Base-by-base conservation (phyloP, 2,888 invertebrate species). In the Stenodera caucasica region DNA sequence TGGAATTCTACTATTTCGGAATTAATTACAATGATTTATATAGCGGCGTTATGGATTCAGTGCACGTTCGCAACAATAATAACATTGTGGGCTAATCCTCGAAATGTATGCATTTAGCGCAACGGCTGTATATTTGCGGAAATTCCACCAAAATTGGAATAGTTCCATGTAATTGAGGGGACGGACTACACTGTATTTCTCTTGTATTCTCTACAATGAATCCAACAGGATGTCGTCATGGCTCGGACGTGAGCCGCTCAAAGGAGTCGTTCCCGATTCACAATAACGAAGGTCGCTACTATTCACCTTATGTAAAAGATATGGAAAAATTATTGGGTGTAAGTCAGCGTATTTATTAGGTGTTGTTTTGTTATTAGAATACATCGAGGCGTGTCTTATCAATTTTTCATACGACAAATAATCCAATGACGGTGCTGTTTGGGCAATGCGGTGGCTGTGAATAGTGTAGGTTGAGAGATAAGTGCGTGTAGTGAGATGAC, bases 51-150 rank as follows among this genome's bases (percentile, higher is more conserved):
- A n/a, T n/a, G 4, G 33, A 33, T 33, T 2, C 9, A 18, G 37
- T 40, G 18, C 57, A 55, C 57, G 56, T 53, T 59, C 49, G 26
- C 60, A 62, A 56, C 53, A 60, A 68, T 67, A 70, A 70, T 69
- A 68, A 65, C 65, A 61, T 63, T 63, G 65, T 63, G n/a, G 37
- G 64, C 64, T 72, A 72, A 72, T 72, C 72, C 72, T 53, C 58
- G 49, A 64, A 72, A 69, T 68, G 72, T 70, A 72, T 71, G 70
- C 70, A 68, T 62, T 70, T 68, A 63, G 60, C 61, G 63, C 61
- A 8, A 15, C 18, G 9, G 37, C 15, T 18, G 11, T 40, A 40
- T 55, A 60, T 55, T 59, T 61, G 58, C 58, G 45, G 60, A 55
- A 58, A 60, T 59, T 53, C 53, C 40, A 18, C 18, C 9, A 18